Base-by-base conservation (phyloP, 2,113 vertebrate genomes). In the Boulengeromyrus knoepffleri region DNA sequence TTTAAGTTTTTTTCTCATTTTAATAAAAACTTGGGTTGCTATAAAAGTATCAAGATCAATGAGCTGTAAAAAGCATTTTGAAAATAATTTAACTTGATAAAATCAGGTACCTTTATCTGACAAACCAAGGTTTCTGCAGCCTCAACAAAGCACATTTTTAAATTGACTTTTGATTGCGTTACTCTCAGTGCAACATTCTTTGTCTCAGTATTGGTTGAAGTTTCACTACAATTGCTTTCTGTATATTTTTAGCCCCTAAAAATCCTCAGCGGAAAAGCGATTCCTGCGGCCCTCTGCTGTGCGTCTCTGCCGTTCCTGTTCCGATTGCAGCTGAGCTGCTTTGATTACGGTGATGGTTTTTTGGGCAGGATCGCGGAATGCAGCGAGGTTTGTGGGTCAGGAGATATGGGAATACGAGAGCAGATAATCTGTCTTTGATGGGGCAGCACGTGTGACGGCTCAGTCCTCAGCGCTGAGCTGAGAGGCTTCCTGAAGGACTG, bases 311-410 rank as follows among this genome's bases (percentile, higher is more conserved):
- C 12, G 27, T 53, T 87, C 31, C 47, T 52, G 85, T 53, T 88
- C 87, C 8, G 9, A 42, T 62, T 88, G 53, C 13, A 58, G 50
- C 50, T 56, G 39, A n/a, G 87, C 39, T 24, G 10, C 3, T 62
- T 58, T 88, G 87, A 88, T 45, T 88, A 24, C 42, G 62, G 31
- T 24, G 74, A 19, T 4, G 49, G 66, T 89, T 58, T 58, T 49
- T 62, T 66, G 31, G 86, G 62, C 50, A 52, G 31, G 58, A 74
- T 56, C 31, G 31, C 8, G 24, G 42, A 90, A 90, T 85, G 91
- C 88, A 0, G n/a, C 89, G 3, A 0, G 89, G 90, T 88, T 91
- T 94, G 92, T 92, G 89, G 94, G 93, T 93, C 92, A 92, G 89
- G 89, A 85, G 56, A 89, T 66, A 27, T 90, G 24, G 88, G 56